Evolutionary conservation across 2,888 invertebrate species (phyloP), one percentile per base, ranked within the genome.

Genomic region (Drosophila kuntzei): DNA sequence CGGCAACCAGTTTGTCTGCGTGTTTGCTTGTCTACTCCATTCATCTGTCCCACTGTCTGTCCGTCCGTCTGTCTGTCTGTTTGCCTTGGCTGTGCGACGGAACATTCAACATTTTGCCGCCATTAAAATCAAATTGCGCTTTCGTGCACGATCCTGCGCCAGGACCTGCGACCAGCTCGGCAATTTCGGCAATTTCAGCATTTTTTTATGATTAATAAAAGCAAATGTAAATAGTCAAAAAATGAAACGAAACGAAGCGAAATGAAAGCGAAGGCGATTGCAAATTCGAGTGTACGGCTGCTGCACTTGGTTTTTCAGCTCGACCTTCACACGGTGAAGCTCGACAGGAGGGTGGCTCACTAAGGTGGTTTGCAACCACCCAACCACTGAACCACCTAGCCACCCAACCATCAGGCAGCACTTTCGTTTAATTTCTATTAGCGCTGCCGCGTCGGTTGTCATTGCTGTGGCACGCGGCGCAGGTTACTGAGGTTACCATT

Each of bases 351-450:
- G 66, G 62, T 77, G 69, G 68, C 39, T 54, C 43, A 47, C n/a
- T n/a, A n/a, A n/a, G 66, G 62, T 77, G 69, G 14, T 18, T 54
- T 49, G 55, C 53, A 50, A 58, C 50, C 51, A 71, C 51, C 55
- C 14, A 22, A 9, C 39, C 2, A 32, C n/a, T 34, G 27, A 34
- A 50, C 50, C 37, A 65, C 46, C 58, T 29, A 36, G 47, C 22
- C 3, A 43, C 43, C 41, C 49, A 29, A 50, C 20, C 25, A 29
- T 20, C n/a, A 22, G 18, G 20, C 49, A 36, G 76, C 78, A 89
- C 89, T 89, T 88, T 86, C 86, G 83, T 86, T 88, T 89, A 89
- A 89, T 89, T 87, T 89, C 83, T 81, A 88, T 88, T 79, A 85
- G 88, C 83, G 76, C 68, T 78, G 50, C 51, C 73, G 67, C 69